Base-by-base conservation (phyloP, 2,113 vertebrate genomes). In the Hippocampus mohnikei region DNA sequence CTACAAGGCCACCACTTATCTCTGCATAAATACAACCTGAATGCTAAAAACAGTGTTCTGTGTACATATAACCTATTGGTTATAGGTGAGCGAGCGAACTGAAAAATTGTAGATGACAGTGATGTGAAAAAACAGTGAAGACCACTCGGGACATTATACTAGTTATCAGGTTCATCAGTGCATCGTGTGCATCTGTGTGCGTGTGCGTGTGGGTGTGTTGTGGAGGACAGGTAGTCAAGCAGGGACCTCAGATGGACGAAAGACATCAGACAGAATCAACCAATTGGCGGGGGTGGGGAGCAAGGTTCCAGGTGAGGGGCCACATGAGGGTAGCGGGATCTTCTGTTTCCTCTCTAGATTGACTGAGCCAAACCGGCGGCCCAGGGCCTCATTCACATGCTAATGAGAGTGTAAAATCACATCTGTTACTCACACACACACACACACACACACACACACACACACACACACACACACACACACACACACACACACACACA, bases 381-480 rank as follows among this genome's bases (percentile, higher is more conserved):
- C 93, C 89, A 85, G 89, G 83, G 81, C 90, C 93, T 94, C 94
- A 98, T 98, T 99, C 96, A 98, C 93, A 98, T 98, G 96, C 93
- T 98, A 99, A 99, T 98, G 95, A 98, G 94, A 93, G 93, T 92
- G 94, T 95, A 96, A 97, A 90, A 96, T 94, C 95, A 95, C 96
- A 98, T 97, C 96, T 99, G 97, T 96, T 96, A 94, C 93, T 94
- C 94, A 71, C 33, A 53, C 64, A 1, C 7, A 76, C 59, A 76
- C 73, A 74, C 75, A 82, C 69, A 62, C 74, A 69, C 74, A 65
- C 72, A 60, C 46, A 16, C 46, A 18, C 16, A 6, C 69, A 66
- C 73, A 68, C 66, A 64, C 0, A 37, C 33, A 37, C 5, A 33
- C 4, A 33, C 4, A 94, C 93, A 94, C 94, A 73, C 33, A 53